A percentile compares a stretch with the other conserved stretches of the same genome.
phyloP scores from a whole-genome alignment of 2,797 vertebrate species.

The Pipistrellus pygmaeus region DNA sequence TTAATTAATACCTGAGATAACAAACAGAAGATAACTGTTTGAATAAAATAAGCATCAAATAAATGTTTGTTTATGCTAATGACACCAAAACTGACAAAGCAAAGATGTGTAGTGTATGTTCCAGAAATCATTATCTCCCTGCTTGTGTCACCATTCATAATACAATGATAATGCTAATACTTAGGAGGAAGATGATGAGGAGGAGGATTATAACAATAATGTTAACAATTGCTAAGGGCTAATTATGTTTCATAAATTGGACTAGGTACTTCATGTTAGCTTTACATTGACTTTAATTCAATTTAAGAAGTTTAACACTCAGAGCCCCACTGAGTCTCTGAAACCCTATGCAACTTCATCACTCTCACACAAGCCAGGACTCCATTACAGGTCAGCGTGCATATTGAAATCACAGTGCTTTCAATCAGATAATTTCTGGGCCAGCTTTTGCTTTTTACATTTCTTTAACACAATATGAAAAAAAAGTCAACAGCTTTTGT shows the following conservation, averaged over 20 bases:
- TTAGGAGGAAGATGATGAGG: background rate
- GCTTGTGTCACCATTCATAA: background rate
- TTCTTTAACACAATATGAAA: background rate
- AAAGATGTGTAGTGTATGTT: background rate
- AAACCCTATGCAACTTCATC: background rate
- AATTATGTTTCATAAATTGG: background rate
- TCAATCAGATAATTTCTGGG: background rate
- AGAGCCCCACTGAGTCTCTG: background rate
- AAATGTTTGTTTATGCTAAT: background rate
- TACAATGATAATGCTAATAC: background rate
- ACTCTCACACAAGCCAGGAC: background rate
- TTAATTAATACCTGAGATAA: constrained; percentile 1
- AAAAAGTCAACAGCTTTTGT: background rate
- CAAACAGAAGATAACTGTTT: background rate
- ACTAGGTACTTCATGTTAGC: background rate
- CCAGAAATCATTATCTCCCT: background rate
- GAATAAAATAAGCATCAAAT: background rate
- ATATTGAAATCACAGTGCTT: background rate
- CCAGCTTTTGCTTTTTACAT: background rate
- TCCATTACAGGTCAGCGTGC: background rate
- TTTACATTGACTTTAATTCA: background rate
- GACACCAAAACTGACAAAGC: background rate
- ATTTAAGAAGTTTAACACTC: background rate
- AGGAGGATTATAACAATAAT: background rate
- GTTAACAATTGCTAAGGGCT: background rate